phyloP scores from a whole-genome alignment of 2,888 invertebrate species.

The Melieria omissa region DNA sequence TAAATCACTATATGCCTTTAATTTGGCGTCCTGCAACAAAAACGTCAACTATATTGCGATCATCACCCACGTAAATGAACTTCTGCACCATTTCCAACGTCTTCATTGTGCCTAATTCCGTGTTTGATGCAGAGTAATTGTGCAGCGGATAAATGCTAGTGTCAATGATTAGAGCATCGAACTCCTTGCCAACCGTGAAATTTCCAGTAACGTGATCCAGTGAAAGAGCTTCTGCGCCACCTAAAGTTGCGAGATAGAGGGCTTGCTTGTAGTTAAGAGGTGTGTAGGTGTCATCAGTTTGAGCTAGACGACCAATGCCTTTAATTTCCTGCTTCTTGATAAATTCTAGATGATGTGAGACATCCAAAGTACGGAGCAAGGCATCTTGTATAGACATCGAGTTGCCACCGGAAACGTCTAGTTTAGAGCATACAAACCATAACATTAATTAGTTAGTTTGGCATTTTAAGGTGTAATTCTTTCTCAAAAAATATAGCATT shows the following conservation, averaged over 20 bases:
- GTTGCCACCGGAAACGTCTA: constrained; percentile 87
- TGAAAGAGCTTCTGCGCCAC: constrained; percentile 85
- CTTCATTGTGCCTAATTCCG: constrained; percentile 63
- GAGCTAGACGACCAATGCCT: constrained; percentile 50
- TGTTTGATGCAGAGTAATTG: constrained; percentile 62
- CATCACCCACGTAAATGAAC: constrained; percentile 84
- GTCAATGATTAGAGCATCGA: constrained; percentile 86
- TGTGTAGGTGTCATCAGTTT: constrained; percentile 51
- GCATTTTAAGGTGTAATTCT: too few relatives aligned
- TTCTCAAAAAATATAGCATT: too few relatives aligned
- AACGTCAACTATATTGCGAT: constrained; percentile 81
- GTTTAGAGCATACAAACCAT: background rate
- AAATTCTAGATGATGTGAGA: constrained; percentile 77
- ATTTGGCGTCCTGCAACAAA: constrained; percentile 78
- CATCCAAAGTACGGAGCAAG: constrained; percentile 78
- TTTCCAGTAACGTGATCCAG: constrained; percentile 82
- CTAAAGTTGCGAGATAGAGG: constrained; percentile 86
- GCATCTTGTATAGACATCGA: constrained; percentile 80
- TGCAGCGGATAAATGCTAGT: constrained; percentile 71
- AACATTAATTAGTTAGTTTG: too few relatives aligned
- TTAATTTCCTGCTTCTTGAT: constrained; percentile 64
- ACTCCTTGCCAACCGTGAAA: constrained; percentile 83
- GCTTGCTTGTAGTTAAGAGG: constrained; percentile 79
- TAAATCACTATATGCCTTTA: constrained; percentile 48
- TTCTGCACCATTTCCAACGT: constrained; percentile 76